Percentiles rank a stretch among this genome's conserved stretches.
phyloP scores from a whole-genome alignment of 2,888 invertebrate genomes.

The Litoditis marina region DNA sequence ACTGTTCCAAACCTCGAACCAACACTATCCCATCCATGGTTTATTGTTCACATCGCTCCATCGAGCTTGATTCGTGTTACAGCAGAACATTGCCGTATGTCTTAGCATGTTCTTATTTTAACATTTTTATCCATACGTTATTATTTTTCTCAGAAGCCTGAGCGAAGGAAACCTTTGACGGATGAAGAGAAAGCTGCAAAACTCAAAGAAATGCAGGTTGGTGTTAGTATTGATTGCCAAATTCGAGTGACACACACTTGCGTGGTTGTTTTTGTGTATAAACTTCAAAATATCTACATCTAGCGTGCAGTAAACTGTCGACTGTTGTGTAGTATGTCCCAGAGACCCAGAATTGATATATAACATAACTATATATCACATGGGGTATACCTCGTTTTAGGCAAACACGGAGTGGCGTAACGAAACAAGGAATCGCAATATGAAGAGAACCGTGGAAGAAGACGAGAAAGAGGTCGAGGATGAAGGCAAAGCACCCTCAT shows the following conservation, averaged over 20 bases:
- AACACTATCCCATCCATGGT: too few species aligned
- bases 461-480: conserved; percentile 30
- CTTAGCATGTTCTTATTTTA: background rate
- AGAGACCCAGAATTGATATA: too few species aligned
- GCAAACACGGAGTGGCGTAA: conserved; percentile 46
- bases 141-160: conserved; percentile 15
- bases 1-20: too few species aligned
- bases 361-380: background rate
- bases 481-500: conserved; percentile 31
- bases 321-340: too few species aligned
- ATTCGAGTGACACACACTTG: too few species aligned
- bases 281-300: too few species aligned
- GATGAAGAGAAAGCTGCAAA: conserved; percentile 39
- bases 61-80: too few species aligned
- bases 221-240: too few species aligned
- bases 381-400: conserved; percentile 11
- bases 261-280: too few species aligned
- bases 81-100: too few species aligned
- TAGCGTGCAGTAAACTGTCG: too few species aligned
- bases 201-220: conserved; percentile 44
- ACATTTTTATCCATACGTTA: conserved; percentile 2
- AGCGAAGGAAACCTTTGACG: conserved; percentile 20
- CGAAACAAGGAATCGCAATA: conserved; percentile 20
- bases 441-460: conserved; percentile 18
- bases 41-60: too few species aligned